phyloP scores from a whole-genome alignment of 53 echinoderm and acorn worm species.

The Henricia sp. region DNA sequence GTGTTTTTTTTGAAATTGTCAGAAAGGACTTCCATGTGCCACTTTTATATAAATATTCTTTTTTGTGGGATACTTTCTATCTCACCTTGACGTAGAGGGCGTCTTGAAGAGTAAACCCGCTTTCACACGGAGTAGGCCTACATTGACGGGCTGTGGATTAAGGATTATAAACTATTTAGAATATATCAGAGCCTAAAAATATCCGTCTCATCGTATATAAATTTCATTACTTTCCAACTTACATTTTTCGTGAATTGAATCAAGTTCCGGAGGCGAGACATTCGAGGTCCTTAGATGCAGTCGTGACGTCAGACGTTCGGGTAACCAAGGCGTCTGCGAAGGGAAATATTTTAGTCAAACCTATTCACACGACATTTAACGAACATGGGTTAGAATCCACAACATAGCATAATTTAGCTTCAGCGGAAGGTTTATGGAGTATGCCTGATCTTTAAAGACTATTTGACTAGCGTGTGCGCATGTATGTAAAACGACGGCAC shows the following conservation, averaged over 20 bases:
- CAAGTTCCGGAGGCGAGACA: not conserved
- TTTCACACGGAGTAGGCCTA: slow-evolving; percentile 23
- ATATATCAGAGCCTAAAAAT: not conserved
- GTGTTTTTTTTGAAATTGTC: no score
- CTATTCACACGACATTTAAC: no score
- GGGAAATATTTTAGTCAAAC: no score
- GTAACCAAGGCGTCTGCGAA: slow-evolving; percentile 7
- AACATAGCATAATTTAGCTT: no score
- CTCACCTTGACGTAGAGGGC: slow-evolving; percentile 23
- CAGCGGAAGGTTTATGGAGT: no score
- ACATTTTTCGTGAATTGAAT: not conserved
- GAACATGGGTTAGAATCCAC: no score
- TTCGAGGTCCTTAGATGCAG: slow-evolving; percentile 29
- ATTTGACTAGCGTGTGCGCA: no score
- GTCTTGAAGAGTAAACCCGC: not conserved
- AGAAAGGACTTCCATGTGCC: no score
- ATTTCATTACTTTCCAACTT: not conserved
- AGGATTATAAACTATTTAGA: not conserved
- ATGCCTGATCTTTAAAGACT: no score
- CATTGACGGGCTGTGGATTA: not conserved
- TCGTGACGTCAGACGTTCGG: slow-evolving; percentile 37
- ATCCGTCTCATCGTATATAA: not conserved
- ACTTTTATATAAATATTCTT: no score
- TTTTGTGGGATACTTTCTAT: no score
- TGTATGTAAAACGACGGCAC: no score